Evolutionary conservation across 1,140 invertebrate species (phyloP), one percentile per base, ranked within the genome.

Genomic region (Drosophila saltans): DNA sequence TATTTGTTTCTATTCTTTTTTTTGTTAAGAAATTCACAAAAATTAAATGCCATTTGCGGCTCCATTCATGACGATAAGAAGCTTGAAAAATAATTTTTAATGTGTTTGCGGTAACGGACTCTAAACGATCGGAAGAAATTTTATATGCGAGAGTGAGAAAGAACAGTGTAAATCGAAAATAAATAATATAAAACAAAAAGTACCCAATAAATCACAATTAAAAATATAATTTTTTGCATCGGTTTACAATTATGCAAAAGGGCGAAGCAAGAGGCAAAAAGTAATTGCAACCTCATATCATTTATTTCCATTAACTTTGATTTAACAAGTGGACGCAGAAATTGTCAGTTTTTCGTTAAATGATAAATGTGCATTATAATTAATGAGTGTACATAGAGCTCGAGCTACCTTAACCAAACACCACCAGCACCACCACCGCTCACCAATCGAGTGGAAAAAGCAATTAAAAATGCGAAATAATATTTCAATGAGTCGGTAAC

Each of bases 41-140:
- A 83, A 88, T 89, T 80, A 88, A 88, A 89, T 83, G 68, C 52
- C 80, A 78, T 86, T 88, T 84, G 80, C 83, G 83, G 83, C 83
- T 89, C 52, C 83, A 86, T 88, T 88, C 80, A 88, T 88, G 69
- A 74, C 73, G 83, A 88, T 88, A 88, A 89, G 76, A 80, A 52
- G 45, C 45, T 77, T 65, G 61, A 58, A 80, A 36, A 83, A 83
- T 77, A 69, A 80, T 77, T 86, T 52, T 83, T 60, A 88, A 86
- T 80, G 80, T 83, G 66, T 72, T 83, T 81, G 77, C 76, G 75
- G 69, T 73, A 71, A 82, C 68, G 66, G 60, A 78, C 80, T 62
- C 45, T 52, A 39, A 58, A 70, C 66, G 67, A 69, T 55, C 39
- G 33, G 16, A 41, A 28, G 66, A 36, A 78, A 72, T 48, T 16